Conservation (phyloP, 1,140 invertebrate species). For the Penaeus japonicus region DNA sequence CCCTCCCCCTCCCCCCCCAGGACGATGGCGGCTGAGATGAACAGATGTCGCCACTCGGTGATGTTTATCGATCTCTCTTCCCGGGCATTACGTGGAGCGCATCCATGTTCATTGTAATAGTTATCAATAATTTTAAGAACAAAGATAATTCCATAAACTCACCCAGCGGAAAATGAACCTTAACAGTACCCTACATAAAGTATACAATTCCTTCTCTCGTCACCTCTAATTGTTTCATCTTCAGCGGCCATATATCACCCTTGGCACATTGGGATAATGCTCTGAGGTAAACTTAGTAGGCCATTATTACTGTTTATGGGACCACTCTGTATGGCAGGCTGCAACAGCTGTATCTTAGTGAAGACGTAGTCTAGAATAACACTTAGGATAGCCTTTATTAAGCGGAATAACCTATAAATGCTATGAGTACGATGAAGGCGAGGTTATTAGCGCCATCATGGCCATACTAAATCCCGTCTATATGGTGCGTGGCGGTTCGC, state of each 20-base stretch:
- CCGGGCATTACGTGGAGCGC: too few species aligned
- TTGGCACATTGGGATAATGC: conserved; percentile 56
- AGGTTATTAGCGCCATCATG: conserved; percentile 10
- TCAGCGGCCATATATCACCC: conserved; percentile 47
- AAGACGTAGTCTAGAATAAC: conserved; percentile 47
- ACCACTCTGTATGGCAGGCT: conserved; percentile 50
- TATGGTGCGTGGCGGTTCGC: too few species aligned
- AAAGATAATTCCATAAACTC: too few species aligned
- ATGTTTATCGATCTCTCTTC: too few species aligned
- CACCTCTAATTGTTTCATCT: conserved; percentile 55
- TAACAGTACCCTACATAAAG: neutral
- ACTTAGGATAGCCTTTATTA: conserved; percentile 50
- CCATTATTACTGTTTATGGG: conserved; percentile 55
- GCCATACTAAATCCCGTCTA: too few species aligned
- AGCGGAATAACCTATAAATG: conserved; percentile 16
- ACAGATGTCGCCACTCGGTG: too few species aligned
- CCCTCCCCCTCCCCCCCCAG: too few species aligned
- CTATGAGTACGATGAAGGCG: conserved; percentile 25
- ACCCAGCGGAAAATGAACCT: neutral
- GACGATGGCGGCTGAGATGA: too few species aligned
- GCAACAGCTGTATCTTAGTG: conserved; percentile 47
- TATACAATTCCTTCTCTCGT: conserved; percentile 36
- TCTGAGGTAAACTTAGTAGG: conserved; percentile 56
- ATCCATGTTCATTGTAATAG: too few species aligned
- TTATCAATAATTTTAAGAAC: too few species aligned